phyloP scores from a whole-genome alignment of 2,797 vertebrate genomes.

The Chromis chromis region DNA sequence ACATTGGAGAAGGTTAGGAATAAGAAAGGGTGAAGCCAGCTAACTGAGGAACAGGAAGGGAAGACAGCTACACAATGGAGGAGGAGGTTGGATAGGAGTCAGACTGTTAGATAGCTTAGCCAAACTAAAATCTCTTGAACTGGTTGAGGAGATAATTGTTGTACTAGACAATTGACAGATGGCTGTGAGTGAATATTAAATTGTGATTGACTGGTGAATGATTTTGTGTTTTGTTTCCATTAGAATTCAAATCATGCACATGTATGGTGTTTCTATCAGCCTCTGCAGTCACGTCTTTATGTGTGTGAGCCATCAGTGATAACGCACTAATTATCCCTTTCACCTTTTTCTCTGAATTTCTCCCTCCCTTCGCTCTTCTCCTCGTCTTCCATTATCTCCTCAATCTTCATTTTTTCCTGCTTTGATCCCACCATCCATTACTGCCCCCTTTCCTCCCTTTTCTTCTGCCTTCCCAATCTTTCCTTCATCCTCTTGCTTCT shows the following conservation, averaged over 20 bases:
- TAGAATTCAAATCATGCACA: neutral
- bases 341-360: slow-evolving; percentile 1
- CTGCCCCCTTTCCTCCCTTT: neutral
- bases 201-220: slow-evolving; percentile 8
- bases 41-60: slow-evolving; percentile 22
- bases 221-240: slow-evolving; percentile 1
- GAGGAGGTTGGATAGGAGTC: slow-evolving; percentile 5
- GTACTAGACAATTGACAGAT: slow-evolving; percentile 14
- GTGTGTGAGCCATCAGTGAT: slow-evolving; percentile 11
- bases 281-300: neutral
- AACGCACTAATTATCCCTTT: slow-evolving; percentile 46
- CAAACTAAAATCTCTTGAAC: slow-evolving; percentile 29
- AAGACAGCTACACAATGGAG: slow-evolving; percentile 4
- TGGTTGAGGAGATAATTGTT: slow-evolving; percentile 37
- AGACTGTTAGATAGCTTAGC: slow-evolving; percentile 18
- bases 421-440: slow-evolving; percentile 2
- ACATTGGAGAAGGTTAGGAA: slow-evolving; percentile 45
- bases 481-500: neutral
- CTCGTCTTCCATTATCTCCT: slow-evolving; percentile 10
- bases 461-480: neutral
- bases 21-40: slow-evolving; percentile 20
- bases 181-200: slow-evolving; percentile 23
- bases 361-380: neutral
- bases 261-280: slow-evolving; percentile 12
- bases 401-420: neutral